phyloP scores from a whole-genome alignment of 2,888 invertebrate genomes.

The Conops quadrifasciatus region DNA sequence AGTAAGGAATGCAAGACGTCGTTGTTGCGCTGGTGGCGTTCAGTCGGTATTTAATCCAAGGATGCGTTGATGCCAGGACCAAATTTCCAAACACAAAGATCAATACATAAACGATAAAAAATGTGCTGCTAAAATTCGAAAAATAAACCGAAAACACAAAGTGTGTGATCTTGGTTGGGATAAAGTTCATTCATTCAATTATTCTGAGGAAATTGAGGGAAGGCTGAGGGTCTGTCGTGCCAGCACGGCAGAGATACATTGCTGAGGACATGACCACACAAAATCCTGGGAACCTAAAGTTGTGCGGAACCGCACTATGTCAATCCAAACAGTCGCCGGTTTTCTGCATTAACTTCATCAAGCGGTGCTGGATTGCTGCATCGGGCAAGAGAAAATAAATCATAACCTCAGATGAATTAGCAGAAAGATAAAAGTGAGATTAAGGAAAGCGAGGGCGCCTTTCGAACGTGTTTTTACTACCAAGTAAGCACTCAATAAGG shows the following conservation, averaged over 20 bases:
- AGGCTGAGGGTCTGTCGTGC: no score
- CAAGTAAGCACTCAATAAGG: constrained; percentile 6
- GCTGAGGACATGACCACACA: constrained; percentile 43
- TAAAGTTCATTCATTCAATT: constrained; percentile 45
- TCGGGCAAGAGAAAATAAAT: background rate
- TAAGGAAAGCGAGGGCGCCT: background rate
- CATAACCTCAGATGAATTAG: background rate
- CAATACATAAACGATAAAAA: constrained; percentile 22
- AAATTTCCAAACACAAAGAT: constrained; percentile 10
- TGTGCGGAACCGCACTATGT: background rate
- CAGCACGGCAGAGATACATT: no score
- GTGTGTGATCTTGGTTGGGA: constrained; percentile 11
- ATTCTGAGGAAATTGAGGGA: no score
- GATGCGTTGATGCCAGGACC: constrained; percentile 45
- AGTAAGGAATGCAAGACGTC: no score
- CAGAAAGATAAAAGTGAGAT: background rate
- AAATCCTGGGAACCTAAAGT: constrained; percentile 29
- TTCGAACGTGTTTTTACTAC: constrained; percentile 21
- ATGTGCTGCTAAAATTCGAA: background rate
- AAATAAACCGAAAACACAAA: background rate
- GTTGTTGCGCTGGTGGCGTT: no score
- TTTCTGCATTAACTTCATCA: constrained; percentile 55
- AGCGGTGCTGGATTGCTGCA: constrained; percentile 48
- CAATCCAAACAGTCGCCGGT: constrained; percentile 42
- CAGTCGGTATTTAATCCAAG: constrained; percentile 50